These are phyloP conservation scores for Drosophila micromelanica DNA, from an alignment of 1,140 invertebrate species.

Conservation along the genomic window DNA sequence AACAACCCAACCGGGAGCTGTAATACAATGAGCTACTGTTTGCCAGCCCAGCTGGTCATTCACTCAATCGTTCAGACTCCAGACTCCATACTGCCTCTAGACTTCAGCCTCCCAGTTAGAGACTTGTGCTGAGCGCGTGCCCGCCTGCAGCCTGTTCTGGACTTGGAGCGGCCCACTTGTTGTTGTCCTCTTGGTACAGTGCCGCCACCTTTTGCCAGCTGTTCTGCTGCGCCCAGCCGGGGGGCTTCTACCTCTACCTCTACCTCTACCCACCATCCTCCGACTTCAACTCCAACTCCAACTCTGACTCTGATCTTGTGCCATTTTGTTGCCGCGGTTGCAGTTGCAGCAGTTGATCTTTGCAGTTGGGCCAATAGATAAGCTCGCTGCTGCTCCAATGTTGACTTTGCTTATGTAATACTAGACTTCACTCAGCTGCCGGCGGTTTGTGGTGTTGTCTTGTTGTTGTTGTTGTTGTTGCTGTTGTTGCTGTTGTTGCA, in stretches of 20 bases:
- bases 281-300: not conserved
- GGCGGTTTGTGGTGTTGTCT: slow-evolving; percentile 32
- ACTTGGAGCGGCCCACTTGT: slow-evolving; percentile 33
- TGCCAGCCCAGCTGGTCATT: slow-evolving; percentile 30
- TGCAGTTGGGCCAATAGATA: slow-evolving; percentile 70
- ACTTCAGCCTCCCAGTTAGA: slow-evolving; percentile 13
- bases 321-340: slow-evolving; percentile 21
- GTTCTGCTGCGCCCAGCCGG: slow-evolving; percentile 35
- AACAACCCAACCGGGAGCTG: slow-evolving; percentile 3
- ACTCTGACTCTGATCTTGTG: slow-evolving; percentile 28
- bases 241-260: not conserved
- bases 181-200: slow-evolving; percentile 63
- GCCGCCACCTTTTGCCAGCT: slow-evolving; percentile 78
- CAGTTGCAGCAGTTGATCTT: slow-evolving; percentile 50
- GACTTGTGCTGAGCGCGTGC: slow-evolving; percentile 60
- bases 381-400: slow-evolving; percentile 55
- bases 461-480: too few species aligned
- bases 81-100: slow-evolving; percentile 5
- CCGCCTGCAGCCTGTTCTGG: slow-evolving; percentile 47
- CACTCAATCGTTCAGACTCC: slow-evolving; percentile 18
- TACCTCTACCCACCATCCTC: too few species aligned
- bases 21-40: slow-evolving; percentile 65
- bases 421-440: slow-evolving; percentile 59
- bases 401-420: slow-evolving; percentile 76
- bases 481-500: slow-evolving; percentile 25